Evolutionary conservation across 1,140 invertebrate genomes (phyloP).

Genomic region (Melanaphis sacchari): DNA sequence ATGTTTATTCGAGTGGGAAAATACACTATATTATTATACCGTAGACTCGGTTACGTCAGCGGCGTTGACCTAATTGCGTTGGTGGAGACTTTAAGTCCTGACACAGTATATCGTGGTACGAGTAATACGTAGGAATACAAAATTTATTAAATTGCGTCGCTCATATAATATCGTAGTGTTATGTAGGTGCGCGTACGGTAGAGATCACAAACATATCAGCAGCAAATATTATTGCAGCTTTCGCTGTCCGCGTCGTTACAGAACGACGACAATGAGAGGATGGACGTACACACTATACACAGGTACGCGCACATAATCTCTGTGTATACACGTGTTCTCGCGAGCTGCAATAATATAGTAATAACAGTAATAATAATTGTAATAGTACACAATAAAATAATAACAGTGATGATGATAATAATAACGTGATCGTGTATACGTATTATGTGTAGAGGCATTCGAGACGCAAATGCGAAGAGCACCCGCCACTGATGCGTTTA

Average conservation of each 20-base stretch:
- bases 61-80: neutral
- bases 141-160: neutral
- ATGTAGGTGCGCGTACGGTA: neutral
- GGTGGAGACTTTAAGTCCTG: neutral
- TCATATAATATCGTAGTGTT: neutral
- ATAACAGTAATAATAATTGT: neutral
- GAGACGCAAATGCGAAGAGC: neutral
- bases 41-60: neutral
- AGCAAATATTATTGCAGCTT: neutral
- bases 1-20: neutral
- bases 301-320: neutral
- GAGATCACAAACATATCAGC: neutral
- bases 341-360: neutral
- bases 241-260: neutral
- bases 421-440: neutral
- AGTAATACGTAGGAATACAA: neutral
- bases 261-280: neutral
- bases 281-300: neutral
- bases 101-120: neutral
- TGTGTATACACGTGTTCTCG: neutral
- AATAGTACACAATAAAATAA: neutral
- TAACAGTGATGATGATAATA: neutral
- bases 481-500: constrained; percentile 46
- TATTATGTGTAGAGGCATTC: neutral
- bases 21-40: neutral